A percentile compares a stretch with the other conserved stretches of the same genome.
Evolutionary conservation across 2,113 vertebrate genomes (phyloP).

Genomic region (Calidris pugnax): DNA sequence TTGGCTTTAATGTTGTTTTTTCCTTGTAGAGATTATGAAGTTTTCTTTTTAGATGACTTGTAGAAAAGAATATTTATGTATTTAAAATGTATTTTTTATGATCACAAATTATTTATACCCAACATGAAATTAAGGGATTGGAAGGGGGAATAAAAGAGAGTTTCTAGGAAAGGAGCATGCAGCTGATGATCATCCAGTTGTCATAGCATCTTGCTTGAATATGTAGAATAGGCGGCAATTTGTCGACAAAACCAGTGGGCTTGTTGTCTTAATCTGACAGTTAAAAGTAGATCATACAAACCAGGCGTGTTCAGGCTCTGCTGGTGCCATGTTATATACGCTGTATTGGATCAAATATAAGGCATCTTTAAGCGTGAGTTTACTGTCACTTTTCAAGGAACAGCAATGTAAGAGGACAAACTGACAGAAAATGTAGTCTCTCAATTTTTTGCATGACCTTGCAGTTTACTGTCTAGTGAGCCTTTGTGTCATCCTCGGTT

Average conservation of each 20-base stretch:
- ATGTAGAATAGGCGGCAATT: background rate
- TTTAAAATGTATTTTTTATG: background rate
- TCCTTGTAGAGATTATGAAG: background rate
- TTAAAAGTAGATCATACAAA: constrained; percentile 15
- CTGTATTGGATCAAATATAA: background rate
- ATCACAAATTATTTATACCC: background rate
- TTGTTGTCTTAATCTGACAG: constrained; percentile 24
- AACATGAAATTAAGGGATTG: background rate
- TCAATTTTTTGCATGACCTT: background rate
- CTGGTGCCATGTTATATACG: background rate
- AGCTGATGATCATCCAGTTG: background rate
- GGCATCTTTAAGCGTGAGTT: background rate
- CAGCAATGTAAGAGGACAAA: background rate
- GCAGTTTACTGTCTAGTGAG: background rate
- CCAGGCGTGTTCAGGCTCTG: background rate
- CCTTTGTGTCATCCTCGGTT: background rate
- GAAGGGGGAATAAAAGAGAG: background rate
- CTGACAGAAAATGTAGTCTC: background rate
- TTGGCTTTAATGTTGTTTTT: background rate
- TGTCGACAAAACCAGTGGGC: background rate
- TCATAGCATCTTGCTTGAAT: background rate
- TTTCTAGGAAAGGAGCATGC: background rate
- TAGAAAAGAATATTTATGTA: background rate
- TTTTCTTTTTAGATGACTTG: background rate
- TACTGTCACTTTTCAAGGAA: background rate